phyloP scores from a whole-genome alignment of 2,113 vertebrate genomes.

The Zosterops japonicus region DNA sequence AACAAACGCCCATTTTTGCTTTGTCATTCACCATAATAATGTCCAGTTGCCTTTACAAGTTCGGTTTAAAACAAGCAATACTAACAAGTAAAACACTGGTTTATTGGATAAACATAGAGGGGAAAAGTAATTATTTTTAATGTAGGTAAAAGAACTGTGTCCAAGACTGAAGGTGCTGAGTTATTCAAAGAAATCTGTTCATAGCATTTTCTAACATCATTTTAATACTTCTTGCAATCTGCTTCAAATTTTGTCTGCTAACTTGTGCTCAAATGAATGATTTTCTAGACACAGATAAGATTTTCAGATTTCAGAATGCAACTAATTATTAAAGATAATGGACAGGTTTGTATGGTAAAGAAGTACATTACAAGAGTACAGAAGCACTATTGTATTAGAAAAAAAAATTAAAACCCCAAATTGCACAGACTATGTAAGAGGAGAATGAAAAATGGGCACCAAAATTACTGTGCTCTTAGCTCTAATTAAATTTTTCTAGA shows the following conservation, averaged over 20 bases:
- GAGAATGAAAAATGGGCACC: background rate
- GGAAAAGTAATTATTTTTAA: background rate
- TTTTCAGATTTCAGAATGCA: background rate
- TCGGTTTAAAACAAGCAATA: background rate
- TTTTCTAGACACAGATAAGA: background rate
- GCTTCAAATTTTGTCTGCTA: background rate
- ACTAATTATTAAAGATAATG: background rate
- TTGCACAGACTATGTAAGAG: background rate
- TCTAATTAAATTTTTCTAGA: background rate
- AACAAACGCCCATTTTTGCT: background rate
- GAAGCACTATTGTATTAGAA: background rate
- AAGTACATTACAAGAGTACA: background rate
- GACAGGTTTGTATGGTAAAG: background rate
- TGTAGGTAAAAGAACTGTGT: background rate
- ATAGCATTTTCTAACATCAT: background rate
- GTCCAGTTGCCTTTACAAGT: background rate
- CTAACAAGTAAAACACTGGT: background rate
- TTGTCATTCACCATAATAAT: background rate
- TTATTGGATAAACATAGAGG: background rate
- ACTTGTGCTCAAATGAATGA: background rate
- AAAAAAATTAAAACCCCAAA: background rate
- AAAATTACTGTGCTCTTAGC: background rate
- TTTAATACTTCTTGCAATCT: background rate
- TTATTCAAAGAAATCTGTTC: background rate
- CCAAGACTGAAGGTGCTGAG: background rate